Evolutionary conservation across 2,113 vertebrate genomes (phyloP).

Genomic region (Ctenomys sociabilis): DNA sequence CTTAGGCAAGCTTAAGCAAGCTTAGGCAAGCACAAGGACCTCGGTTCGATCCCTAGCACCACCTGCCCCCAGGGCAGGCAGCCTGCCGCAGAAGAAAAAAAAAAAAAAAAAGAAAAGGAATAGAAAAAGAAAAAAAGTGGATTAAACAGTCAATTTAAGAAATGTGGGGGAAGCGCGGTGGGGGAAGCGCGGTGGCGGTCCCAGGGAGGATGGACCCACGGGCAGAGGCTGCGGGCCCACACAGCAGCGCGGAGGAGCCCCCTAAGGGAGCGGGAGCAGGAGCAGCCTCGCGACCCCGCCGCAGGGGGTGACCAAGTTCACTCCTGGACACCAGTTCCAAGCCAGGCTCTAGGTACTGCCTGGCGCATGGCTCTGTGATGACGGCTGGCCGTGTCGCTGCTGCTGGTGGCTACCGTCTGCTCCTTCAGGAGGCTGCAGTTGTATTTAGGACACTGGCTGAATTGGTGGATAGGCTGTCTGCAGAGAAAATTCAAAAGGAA

Average conservation of each 20-base stretch:
- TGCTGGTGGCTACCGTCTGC: constrained; percentile 71
- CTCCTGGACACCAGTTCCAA: constrained; percentile 80
- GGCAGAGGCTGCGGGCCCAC: too few species aligned
- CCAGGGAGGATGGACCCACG: too few species aligned
- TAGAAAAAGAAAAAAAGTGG: background rate
- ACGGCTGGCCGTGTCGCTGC: constrained; percentile 76
- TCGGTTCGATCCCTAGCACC: too few species aligned
- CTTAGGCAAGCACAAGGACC: too few species aligned
- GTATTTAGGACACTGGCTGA: constrained; percentile 80
- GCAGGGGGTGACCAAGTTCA: constrained; percentile 83
- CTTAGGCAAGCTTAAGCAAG: too few species aligned
- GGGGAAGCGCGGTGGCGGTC: too few species aligned
- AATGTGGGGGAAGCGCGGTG: background rate
- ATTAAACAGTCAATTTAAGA: constrained; percentile 17
- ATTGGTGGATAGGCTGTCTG: constrained; percentile 87
- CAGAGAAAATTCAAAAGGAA: constrained; percentile 87
- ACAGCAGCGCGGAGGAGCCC: too few species aligned
- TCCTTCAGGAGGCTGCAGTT: constrained; percentile 81
- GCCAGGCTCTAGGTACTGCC: constrained; percentile 69
- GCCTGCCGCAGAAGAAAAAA: background rate
- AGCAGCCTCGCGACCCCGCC: too few species aligned
- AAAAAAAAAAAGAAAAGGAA: background rate
- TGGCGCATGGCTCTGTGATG: constrained; percentile 75
- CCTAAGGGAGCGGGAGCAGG: too few species aligned
- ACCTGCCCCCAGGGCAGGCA: too few species aligned